Evolutionary conservation across 2,113 vertebrate species (phyloP).

Genomic region (Festucalex cinctus): DNA sequence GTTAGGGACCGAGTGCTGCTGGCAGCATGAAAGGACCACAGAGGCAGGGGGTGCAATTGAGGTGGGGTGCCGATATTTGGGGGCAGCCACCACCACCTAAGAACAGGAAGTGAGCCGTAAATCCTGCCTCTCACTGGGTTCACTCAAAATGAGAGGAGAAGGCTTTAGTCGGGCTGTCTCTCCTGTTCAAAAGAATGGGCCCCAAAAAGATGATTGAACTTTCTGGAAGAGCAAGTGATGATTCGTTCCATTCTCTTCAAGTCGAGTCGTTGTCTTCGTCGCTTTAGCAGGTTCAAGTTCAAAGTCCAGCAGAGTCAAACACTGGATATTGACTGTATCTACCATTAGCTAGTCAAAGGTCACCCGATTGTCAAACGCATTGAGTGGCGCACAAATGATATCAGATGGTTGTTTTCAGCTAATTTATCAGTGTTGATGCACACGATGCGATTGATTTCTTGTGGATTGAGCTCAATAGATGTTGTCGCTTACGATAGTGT

Average conservation of each 20-base stretch:
- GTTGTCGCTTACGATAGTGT: too few species aligned
- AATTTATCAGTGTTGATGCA: neutral
- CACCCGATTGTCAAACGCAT: neutral
- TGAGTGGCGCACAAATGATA: neutral
- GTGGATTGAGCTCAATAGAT: neutral
- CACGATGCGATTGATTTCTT: neutral
- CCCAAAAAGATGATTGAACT: neutral
- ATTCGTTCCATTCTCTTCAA: too few species aligned
- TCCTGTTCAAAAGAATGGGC: neutral
- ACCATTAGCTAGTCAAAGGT: neutral
- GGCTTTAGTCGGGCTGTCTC: conserved; percentile 66
- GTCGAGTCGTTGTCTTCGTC: neutral
- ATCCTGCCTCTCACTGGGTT: conserved; percentile 76
- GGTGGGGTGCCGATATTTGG: conserved; percentile 68
- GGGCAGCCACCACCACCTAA: conserved; percentile 71
- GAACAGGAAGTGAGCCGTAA: conserved; percentile 93
- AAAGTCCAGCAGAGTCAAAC: conserved; percentile 1
- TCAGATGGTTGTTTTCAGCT: neutral
- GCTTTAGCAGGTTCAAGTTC: neutral
- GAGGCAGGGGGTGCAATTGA: conserved; percentile 65
- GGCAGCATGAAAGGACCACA: conserved; percentile 77
- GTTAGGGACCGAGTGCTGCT: conserved; percentile 76
- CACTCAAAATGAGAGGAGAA: conserved; percentile 77
- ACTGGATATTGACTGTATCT: neutral
- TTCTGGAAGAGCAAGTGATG: too few species aligned